Evolutionary conservation across 2,113 vertebrate species (phyloP).

Genomic region (Puffinus mauretanicus): DNA sequence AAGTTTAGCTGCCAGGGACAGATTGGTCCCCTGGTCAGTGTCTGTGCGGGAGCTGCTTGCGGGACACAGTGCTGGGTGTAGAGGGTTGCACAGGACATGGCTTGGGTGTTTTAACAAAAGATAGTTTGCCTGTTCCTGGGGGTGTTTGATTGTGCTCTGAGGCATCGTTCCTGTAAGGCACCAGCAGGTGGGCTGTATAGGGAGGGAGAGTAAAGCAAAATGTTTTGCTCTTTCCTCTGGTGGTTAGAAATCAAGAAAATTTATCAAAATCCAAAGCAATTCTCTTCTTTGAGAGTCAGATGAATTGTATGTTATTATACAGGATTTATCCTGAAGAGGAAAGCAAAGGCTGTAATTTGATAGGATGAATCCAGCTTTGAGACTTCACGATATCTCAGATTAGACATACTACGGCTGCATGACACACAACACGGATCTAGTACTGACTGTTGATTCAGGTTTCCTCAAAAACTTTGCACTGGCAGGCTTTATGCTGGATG

Average conservation of each 20-base stretch:
- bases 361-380: constrained; percentile 49
- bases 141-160: not conserved
- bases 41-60: not conserved
- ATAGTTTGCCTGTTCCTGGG: not conserved
- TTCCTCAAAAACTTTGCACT: not conserved
- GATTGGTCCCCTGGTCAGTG: not conserved
- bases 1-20: not conserved
- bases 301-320: not conserved
- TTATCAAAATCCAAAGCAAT: not conserved
- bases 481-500: not conserved
- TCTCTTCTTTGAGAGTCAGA: not conserved
- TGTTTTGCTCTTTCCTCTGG: not conserved
- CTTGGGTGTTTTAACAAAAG: not conserved
- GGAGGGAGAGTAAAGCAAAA: not conserved
- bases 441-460: not conserved
- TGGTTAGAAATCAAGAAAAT: not conserved
- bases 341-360: constrained; percentile 23
- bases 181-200: rapidly evolving
- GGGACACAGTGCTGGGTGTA: not conserved
- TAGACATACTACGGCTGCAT: not conserved
- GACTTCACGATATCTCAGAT: constrained; percentile 37
- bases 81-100: not conserved
- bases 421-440: not conserved
- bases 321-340: constrained; percentile 35
- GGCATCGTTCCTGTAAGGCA: not conserved